Evolutionary conservation across 2,113 vertebrate genomes (phyloP).

Genomic region (Strix aluco): DNA sequence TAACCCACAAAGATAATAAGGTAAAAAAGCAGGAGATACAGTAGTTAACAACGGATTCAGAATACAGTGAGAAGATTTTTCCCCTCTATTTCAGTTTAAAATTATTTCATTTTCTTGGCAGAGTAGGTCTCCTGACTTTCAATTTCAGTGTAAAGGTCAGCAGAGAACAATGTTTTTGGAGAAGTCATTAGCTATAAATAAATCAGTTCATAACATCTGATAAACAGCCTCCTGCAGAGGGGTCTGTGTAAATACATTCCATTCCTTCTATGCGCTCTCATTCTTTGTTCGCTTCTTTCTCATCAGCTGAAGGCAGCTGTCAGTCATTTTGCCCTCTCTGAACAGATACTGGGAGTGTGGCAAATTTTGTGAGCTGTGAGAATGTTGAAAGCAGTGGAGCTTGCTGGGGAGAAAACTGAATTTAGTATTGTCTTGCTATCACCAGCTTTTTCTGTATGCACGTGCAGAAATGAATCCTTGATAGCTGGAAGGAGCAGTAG

Average conservation of each 20-base stretch:
- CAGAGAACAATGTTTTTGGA: background rate
- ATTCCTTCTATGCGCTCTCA: background rate
- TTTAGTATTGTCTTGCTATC: background rate
- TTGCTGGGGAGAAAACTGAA: background rate
- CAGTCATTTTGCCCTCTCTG: background rate
- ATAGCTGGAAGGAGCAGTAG: background rate
- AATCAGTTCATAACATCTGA: background rate
- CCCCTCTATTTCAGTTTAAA: background rate
- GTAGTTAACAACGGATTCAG: background rate
- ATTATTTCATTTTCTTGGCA: background rate
- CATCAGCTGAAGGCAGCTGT: background rate
- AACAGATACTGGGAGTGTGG: background rate
- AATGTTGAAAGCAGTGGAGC: background rate
- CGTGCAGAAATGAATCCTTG: background rate
- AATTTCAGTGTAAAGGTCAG: background rate
- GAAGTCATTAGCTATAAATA: constrained; percentile 31
- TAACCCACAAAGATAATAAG: background rate
- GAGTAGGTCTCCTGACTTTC: background rate
- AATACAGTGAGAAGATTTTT: background rate
- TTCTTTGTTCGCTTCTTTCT: background rate
- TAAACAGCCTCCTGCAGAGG: background rate
- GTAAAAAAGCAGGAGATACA: background rate
- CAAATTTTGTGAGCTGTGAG: background rate
- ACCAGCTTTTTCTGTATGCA: background rate
- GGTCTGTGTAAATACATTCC: background rate